Conservation (phyloP, 2,888 invertebrate species). For the Ellobium chinense region DNA sequence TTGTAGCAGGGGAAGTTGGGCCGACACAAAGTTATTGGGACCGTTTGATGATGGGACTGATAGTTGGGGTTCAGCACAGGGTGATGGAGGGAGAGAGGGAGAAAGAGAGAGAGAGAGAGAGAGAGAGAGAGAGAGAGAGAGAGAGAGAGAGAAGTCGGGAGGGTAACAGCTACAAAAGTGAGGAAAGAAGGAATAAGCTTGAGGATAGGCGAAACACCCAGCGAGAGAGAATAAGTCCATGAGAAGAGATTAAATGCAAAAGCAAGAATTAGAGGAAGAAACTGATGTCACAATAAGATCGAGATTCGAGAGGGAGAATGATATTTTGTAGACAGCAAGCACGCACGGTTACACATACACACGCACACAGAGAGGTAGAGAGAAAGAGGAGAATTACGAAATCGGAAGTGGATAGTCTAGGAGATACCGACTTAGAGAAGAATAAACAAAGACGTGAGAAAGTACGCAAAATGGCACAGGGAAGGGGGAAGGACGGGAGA, state of each 20-base stretch:
- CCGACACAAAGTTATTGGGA: too few relatives aligned
- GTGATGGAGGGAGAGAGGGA: conserved; percentile 7
- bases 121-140: conserved; percentile 14
- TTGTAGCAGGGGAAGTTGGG: too few relatives aligned
- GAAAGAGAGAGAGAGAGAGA: not conserved
- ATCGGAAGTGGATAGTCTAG: too few relatives aligned
- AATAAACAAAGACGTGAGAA: too few relatives aligned
- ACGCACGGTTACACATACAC: not conserved
- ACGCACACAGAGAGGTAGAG: too few relatives aligned
- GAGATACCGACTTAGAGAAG: too few relatives aligned
- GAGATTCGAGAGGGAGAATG: too few relatives aligned
- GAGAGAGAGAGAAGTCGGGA: conserved; percentile 37
- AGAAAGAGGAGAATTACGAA: too few relatives aligned
- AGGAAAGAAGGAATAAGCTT: not conserved
- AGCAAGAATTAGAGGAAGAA: conserved; percentile 18
- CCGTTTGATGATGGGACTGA: too few relatives aligned
- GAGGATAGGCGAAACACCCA: not conserved
- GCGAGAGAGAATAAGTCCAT: not conserved
- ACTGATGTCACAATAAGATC: too few relatives aligned
- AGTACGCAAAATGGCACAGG: too few relatives aligned
- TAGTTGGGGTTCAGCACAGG: not conserved
- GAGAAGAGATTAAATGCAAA: conserved; percentile 3
- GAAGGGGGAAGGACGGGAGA: too few relatives aligned
- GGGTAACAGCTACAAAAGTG: not conserved
- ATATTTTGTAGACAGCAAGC: not conserved